These are phyloP conservation scores for Scaptodrosophila lebanonensis DNA, from an alignment of 1,140 invertebrate species.

Conservation along the genomic window DNA sequence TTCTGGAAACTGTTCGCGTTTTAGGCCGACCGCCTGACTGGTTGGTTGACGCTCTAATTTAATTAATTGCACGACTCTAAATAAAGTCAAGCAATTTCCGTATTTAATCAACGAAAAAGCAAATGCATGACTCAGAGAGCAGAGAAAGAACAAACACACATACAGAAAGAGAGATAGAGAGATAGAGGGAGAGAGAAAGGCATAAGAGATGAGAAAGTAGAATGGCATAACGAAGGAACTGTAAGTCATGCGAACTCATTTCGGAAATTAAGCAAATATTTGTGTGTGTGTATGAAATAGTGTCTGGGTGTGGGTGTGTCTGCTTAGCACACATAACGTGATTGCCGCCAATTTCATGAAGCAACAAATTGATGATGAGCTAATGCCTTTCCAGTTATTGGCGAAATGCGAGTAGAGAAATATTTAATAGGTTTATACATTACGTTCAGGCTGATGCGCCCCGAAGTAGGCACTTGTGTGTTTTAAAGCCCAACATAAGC, in stretches of 20 bases:
- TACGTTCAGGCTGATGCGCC: conserved; percentile 11
- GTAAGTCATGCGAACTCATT: conserved; percentile 57
- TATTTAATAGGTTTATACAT: conserved; percentile 42
- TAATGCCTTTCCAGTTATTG: conserved; percentile 56
- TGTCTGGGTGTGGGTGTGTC: conserved; percentile 40
- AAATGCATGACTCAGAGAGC: conserved; percentile 53
- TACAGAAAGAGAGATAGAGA: conserved; percentile 2
- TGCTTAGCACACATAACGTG: conserved; percentile 47
- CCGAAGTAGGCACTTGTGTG: background rate
- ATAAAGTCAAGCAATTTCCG: conserved; percentile 62
- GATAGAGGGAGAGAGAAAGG: conserved; percentile 20
- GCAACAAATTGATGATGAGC: conserved; percentile 60
- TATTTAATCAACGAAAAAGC: conserved; percentile 67
- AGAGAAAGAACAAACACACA: too few relatives aligned
- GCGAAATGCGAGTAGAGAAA: conserved; percentile 21
- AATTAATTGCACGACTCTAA: conserved; percentile 66
- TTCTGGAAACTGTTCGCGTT: conserved; percentile 7
- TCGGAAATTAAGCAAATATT: conserved; percentile 49
- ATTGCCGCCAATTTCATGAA: conserved; percentile 56
- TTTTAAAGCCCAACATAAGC: background rate
- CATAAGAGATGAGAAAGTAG: background rate
- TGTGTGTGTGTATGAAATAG: conserved; percentile 11
- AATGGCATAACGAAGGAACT: conserved; percentile 1
- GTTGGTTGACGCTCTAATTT: conserved; percentile 52
- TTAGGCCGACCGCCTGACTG: too few relatives aligned